phyloP scores from a whole-genome alignment of 2,888 invertebrate species.

The Glaucopsyche alexis region DNA sequence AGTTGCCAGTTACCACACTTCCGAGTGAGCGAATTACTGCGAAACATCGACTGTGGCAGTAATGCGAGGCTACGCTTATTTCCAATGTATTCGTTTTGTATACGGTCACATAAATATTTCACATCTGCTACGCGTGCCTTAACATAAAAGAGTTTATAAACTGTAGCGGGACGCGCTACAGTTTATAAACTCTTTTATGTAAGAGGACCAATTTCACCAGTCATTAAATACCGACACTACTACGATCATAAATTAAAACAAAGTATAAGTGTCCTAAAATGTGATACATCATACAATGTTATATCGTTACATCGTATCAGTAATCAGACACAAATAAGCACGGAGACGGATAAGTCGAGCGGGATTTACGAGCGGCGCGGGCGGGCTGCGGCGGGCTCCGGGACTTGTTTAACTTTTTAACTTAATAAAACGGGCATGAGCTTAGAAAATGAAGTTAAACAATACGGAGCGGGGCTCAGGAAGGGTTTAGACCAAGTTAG shows the following conservation, averaged over 20 bases:
- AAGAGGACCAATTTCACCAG: background rate
- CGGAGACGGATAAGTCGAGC: background rate
- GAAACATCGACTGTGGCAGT: no score
- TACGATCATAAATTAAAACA: background rate
- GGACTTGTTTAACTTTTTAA: slow-evolving; percentile 14
- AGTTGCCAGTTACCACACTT: background rate
- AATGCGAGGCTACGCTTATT: no score
- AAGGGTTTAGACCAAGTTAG: background rate
- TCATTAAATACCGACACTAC: background rate
- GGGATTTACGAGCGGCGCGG: background rate
- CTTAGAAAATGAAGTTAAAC: slow-evolving; percentile 13
- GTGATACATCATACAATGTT: slow-evolving; percentile 8
- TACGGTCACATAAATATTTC: no score
- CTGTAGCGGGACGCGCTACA: no score
- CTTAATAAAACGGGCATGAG: slow-evolving; percentile 20
- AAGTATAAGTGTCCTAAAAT: background rate
- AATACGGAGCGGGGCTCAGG: background rate
- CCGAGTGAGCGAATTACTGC: no score
- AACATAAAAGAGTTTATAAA: no score
- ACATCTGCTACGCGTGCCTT: no score
- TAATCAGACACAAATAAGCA: background rate
- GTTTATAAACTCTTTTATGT: no score
- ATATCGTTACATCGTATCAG: background rate
- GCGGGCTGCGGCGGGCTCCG: background rate
- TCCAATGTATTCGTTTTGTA: no score